These are phyloP conservation scores for Eupithecia centaureata DNA, from an alignment of 2,888 invertebrate genomes.

Conservation along the genomic window DNA sequence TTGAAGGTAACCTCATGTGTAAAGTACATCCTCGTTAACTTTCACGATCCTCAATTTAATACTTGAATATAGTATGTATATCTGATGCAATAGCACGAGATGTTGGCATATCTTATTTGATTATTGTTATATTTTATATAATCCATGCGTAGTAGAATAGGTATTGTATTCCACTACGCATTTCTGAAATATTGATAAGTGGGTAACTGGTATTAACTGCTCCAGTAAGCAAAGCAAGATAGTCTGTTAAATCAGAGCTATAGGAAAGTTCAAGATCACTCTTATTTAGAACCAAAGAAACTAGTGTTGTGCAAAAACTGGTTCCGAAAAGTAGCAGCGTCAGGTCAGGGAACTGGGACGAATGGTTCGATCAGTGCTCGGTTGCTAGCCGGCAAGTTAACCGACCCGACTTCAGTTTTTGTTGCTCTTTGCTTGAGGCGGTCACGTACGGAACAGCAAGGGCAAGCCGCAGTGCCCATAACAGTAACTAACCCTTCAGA, in stretches of 20 bases:
- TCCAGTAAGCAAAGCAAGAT: constrained; percentile 10
- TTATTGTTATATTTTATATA: neutral
- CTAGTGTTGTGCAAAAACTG: constrained; percentile 18
- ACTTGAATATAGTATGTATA: neutral
- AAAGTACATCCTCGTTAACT: neutral
- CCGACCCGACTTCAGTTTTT: constrained; percentile 41
- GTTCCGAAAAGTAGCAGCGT: constrained; percentile 42
- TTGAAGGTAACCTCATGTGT: neutral
- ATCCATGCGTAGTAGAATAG: neutral
- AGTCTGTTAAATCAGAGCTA: constrained; percentile 32
- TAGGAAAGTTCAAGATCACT: constrained; percentile 45
- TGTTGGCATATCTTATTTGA: neutral
- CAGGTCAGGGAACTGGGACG: constrained; percentile 45
- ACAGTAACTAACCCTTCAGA: constrained; percentile 38
- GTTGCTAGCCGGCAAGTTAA: constrained; percentile 30
- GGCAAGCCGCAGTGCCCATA: constrained; percentile 38
- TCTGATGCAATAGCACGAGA: constrained; percentile 5
- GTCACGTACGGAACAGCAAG: constrained; percentile 52
- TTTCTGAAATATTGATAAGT: neutral
- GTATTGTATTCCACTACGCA: too few species aligned
- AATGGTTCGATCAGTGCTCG: constrained; percentile 33
- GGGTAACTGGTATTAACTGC: constrained; percentile 3
- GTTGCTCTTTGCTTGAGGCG: constrained; percentile 54
- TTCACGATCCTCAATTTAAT: neutral
- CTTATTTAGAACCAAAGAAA: constrained; percentile 12